Evolutionary conservation across 2,113 vertebrate species (phyloP).

Genomic region (Bubo blakistoni): DNA sequence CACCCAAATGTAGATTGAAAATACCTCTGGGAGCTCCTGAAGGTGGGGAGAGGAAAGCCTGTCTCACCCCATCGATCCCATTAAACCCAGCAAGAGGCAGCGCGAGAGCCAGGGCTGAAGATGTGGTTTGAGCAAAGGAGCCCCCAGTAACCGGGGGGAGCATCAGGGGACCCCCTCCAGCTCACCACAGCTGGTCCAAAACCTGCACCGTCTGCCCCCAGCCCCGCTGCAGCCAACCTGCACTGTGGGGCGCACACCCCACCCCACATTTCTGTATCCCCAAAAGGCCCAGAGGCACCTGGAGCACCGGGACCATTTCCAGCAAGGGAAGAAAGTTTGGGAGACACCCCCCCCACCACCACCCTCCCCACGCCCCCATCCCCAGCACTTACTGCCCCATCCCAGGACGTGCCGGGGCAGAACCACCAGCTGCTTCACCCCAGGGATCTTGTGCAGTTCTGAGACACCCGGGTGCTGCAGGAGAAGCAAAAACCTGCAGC

Average conservation of each 20-base stretch:
- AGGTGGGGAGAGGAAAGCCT: not conserved
- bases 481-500: not conserved
- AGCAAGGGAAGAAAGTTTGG: not conserved
- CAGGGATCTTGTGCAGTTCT: accelerated
- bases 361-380: accelerated
- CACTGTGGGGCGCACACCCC: accelerated
- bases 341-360: not conserved
- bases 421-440: not conserved
- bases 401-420: accelerated
- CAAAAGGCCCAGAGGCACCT: not conserved
- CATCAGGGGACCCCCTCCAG: not conserved
- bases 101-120: accelerated
- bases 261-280: not conserved
- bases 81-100: not conserved
- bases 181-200: not conserved
- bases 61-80: not conserved
- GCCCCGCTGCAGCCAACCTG: not conserved
- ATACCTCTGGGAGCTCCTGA: not conserved
- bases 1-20: not conserved
- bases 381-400: not conserved
- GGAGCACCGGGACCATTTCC: not conserved
- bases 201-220: not conserved
- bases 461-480: not conserved
- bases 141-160: not conserved
- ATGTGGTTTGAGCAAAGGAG: not conserved